Evolutionary conservation across 2,797 vertebrate species (phyloP), one percentile per base, ranked within the genome.

Genomic region (Anguilla marmorata): DNA sequence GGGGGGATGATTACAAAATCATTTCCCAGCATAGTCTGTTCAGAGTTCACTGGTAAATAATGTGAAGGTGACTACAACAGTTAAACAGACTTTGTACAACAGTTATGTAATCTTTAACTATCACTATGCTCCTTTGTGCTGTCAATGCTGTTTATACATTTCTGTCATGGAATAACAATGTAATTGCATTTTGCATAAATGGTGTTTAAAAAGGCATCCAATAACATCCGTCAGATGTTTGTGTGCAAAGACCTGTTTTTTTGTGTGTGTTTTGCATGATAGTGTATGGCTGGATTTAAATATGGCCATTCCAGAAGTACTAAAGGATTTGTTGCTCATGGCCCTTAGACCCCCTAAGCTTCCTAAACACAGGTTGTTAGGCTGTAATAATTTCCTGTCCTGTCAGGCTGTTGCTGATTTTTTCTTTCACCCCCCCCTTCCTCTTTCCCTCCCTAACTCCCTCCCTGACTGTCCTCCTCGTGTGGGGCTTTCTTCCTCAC

Each of bases 401-500:
- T 19, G 0, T 79, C 37, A 41, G 5, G 14, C 14, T 76, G 12
- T 12, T 76, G 30, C 72, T 76, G 72, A 21, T 21, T 33, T 63
- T n/a, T 33, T 37, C 21, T 19, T 9, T 14, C 48, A 2, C 1
- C n/a, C 74, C 54, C 27, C 27, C n/a, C 16, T 12, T 84, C 66
- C 30, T 90, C 3, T n/a, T 86, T 9, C 24, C 87, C 16, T 90
- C 14, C 3, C 48, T 58, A 3, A 52, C 16, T 14, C 92, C 54
- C 88, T 88, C 86, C 89, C 89, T 60, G 50, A 30, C n/a, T 27
- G 66, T 45, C 41, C 41, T 76, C 58, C 58, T 76, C 12, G 3
- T 80, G 14, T 9, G 41, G 30, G 14, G 0, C 72, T 89, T 6
- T 54, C 45, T 63, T 19, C 30, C 30, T 88, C 2, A 54, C 90